phyloP scores from a whole-genome alignment of 2,797 vertebrate genomes.

The Alectoris magna region DNA sequence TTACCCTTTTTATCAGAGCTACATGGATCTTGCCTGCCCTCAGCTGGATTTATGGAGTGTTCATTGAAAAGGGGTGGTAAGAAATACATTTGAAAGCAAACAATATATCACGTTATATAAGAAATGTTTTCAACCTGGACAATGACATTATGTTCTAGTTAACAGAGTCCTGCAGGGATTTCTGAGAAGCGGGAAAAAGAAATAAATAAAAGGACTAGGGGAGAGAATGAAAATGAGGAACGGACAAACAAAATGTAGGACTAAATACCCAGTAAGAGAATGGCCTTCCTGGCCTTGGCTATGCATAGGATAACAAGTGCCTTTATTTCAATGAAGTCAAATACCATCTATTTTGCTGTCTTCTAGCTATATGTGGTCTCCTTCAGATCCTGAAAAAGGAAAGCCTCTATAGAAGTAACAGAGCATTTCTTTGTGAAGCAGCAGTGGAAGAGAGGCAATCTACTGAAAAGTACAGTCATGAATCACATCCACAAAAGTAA shows the following conservation, averaged over 20 bases:
- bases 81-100: constrained; percentile 2
- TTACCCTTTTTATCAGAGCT: constrained; percentile 13
- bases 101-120: constrained; percentile 5
- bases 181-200: not conserved
- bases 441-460: not conserved
- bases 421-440: not conserved
- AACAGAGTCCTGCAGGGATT: not conserved
- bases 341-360: not conserved
- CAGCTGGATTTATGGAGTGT: constrained; percentile 68
- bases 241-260: not conserved
- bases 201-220: not conserved
- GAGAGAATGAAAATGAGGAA: not conserved
- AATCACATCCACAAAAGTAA: not conserved
- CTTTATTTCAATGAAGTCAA: not conserved
- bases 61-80: constrained; percentile 26
- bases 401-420: constrained; percentile 26
- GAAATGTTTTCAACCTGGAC: constrained; percentile 5
- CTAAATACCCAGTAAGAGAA: not conserved
- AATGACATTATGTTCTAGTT: not conserved
- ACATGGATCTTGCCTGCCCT: constrained; percentile 75
- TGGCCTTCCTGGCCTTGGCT: not conserved
- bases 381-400: not conserved
- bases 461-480: not conserved
- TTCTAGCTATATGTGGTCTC: not conserved
- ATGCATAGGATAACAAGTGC: not conserved